A percentile compares a stretch with the other conserved stretches of the same genome.
Evolutionary conservation across 2,888 invertebrate species (phyloP).

Genomic region (Abrostola triplasia): DNA sequence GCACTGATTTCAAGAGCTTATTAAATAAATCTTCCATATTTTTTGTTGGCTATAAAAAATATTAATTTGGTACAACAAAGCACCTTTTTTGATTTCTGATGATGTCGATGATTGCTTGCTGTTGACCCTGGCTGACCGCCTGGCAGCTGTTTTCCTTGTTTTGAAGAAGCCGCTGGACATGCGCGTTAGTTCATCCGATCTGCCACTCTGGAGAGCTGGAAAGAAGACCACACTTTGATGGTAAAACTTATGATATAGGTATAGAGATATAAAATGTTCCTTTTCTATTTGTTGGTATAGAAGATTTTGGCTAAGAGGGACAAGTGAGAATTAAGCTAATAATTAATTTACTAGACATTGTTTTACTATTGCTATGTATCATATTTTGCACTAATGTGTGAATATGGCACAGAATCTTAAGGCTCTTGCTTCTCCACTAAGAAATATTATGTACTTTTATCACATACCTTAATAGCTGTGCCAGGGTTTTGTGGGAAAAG

Average conservation of each 20-base stretch:
- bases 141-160: conserved; percentile 91
- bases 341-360: too few species aligned
- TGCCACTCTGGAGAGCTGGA: conserved; percentile 87
- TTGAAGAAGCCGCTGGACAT: conserved; percentile 91
- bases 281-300: too few species aligned
- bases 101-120: conserved; percentile 85
- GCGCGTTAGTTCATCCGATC: conserved; percentile 80
- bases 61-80: conserved; percentile 34
- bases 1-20: conserved; percentile 17
- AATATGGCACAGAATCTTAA: too few species aligned
- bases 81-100: conserved; percentile 84
- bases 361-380: too few species aligned
- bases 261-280: neutral
- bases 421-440: too few species aligned
- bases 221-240: conserved; percentile 1
- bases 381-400: too few species aligned
- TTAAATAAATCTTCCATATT: conserved; percentile 18
- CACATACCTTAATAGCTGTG: too few species aligned
- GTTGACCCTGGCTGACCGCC: conserved; percentile 93
- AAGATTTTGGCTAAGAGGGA: too few species aligned
- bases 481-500: too few species aligned
- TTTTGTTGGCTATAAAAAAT: conserved; percentile 46
- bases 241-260: neutral
- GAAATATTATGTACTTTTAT: too few species aligned
- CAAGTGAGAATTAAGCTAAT: too few species aligned